phyloP scores from a whole-genome alignment of 1,140 invertebrate species.

The Philotrypesis tridentata region DNA sequence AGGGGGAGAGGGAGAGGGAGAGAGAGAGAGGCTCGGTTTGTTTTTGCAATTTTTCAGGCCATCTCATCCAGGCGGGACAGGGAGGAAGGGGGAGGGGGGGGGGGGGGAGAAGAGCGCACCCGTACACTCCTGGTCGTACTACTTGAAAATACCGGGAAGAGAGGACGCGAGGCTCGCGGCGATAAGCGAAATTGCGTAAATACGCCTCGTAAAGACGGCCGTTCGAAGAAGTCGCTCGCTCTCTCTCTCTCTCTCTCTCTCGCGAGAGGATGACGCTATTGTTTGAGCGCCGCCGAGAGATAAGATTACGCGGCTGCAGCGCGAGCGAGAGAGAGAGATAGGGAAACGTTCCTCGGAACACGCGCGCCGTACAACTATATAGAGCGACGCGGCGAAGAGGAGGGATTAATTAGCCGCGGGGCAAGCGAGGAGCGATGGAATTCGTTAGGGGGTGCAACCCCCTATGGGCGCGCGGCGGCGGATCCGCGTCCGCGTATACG shows the following conservation, averaged over 20 bases:
- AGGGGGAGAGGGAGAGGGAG: not conserved
- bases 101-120: too few species aligned
- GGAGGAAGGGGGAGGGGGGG: too few species aligned
- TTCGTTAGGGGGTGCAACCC: conserved; percentile 54
- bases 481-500: too few species aligned
- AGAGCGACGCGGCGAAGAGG: not conserved
- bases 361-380: not conserved
- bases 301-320: not conserved
- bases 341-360: not conserved
- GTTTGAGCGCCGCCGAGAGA: conserved; percentile 25
- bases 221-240: not conserved
- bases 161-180: too few species aligned
- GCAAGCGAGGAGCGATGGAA: conserved; percentile 23
- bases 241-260: too few species aligned
- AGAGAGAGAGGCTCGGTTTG: conserved; percentile 14
- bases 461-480: too few species aligned
- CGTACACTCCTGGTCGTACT: not conserved
- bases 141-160: not conserved
- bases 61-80: too few species aligned
- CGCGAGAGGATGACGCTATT: conserved; percentile 17
- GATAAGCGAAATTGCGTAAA: not conserved
- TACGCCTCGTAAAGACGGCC: not conserved
- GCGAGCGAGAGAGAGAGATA: too few species aligned
- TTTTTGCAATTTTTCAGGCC: not conserved
- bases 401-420: conserved; percentile 32